These are phyloP conservation scores for Eurytoma adleriae DNA, from an alignment of 2,888 invertebrate species.

Conservation along the genomic window DNA sequence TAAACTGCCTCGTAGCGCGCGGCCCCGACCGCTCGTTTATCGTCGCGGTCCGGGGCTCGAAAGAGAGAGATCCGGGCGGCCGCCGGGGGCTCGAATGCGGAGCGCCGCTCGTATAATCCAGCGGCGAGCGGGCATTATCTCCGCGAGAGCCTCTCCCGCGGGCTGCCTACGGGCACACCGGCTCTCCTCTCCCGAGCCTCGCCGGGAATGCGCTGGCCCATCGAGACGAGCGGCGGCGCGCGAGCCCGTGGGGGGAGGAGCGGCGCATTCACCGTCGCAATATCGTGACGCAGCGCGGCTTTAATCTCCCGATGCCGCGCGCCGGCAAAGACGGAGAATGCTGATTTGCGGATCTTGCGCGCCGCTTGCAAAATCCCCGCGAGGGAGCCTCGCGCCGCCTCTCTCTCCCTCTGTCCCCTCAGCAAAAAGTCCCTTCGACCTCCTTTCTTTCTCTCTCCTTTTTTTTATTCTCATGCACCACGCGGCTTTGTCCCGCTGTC, in stretches of 20 bases:
- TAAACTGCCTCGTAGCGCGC: no score
- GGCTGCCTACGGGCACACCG: no score
- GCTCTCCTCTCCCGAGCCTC: neutral
- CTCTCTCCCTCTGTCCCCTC: no score
- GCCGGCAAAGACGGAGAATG: slow-evolving; percentile 6
- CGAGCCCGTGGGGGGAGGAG: neutral
- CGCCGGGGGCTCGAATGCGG: no score
- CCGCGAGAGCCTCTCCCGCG: neutral
- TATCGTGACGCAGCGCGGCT: slow-evolving; percentile 23
- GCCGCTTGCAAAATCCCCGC: slow-evolving; percentile 8
- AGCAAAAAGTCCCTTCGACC: no score
- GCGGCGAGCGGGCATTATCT: slow-evolving; percentile 1
- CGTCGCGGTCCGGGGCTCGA: no score
- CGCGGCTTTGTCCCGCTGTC: no score
- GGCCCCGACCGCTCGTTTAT: no score
- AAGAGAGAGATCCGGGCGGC: neutral
- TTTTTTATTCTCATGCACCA: no score
- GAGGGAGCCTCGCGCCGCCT: no score
- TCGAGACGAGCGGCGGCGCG: no score
- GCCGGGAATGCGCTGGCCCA: neutral
- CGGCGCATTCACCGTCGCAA: neutral
- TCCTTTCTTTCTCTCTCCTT: no score
- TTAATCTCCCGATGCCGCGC: slow-evolving; percentile 26
- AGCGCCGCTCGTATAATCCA: neutral
- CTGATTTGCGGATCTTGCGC: slow-evolving; percentile 29